Base-by-base conservation (phyloP, 2,113 vertebrate species). In the Caracal caracal region DNA sequence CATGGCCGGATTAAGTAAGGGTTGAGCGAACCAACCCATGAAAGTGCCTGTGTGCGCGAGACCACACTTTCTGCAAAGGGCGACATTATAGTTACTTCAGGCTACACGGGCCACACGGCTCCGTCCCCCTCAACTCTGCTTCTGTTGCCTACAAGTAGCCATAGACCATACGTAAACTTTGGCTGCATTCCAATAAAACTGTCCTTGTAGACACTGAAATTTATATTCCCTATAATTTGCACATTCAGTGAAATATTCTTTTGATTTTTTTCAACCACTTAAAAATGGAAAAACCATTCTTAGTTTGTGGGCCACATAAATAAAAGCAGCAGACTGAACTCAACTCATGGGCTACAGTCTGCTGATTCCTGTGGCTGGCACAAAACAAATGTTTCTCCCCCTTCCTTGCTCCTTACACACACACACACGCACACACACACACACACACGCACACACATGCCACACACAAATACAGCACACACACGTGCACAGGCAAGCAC, bases 91-190 rank as follows among this genome's bases (percentile, higher is more conserved):
- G 15, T 56, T 28, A 2, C 10, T 4, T 49, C 3, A 2, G 33
- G 19, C 53, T 59, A 11, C n/a, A 26, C 1, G 3, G 37, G 40
- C 40, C 10, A 11, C 5, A 2, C 2, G 28, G 10, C 68, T 22
- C 76, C 59, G 13, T 19, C 10, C 43, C 19, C 5, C 10, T 33
- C 10, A 16, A 0, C 33, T 40, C 73, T 59, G 75, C 43, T 17
- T 3, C 1, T 28, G 35, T 7, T 7, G 4, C 30, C 5, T 10
- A 19, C 43, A n/a, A 3, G 59, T 13, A 51, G 49, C 28, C 75
- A 5, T 6, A 26, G 59, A 68, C 33, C 30, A 22, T 16, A 5
- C 0, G 0, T 8, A 24, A 43, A 53, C 2, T 4, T 0, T 33
- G 30, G 12, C 51, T 35, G 6, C 2, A 2, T 65, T 10, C 61